Conservation (phyloP, 2,888 invertebrate species). For the Chalcosyrphus nemorum region DNA sequence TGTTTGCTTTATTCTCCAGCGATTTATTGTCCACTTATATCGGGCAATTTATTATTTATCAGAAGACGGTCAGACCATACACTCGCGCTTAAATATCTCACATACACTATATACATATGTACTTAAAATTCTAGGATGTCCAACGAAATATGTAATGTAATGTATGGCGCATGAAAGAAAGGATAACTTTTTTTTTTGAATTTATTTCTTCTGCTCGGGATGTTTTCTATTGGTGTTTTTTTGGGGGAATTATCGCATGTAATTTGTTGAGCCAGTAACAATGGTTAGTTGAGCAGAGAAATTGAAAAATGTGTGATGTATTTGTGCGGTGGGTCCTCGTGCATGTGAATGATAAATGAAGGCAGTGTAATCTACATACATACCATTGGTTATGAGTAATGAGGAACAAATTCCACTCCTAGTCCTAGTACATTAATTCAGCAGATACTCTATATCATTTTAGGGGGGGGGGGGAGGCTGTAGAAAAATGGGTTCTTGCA, state of each 20-base stretch:
- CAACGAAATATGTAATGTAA: background rate
- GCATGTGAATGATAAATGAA: too few relatives aligned
- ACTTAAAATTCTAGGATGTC: background rate
- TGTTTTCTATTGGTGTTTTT: background rate
- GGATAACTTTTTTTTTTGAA: constrained; percentile 10
- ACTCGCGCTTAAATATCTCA: background rate
- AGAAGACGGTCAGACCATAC: constrained; percentile 31
- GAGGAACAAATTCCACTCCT: too few relatives aligned
- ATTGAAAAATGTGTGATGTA: background rate
- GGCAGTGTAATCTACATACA: too few relatives aligned
- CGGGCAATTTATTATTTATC: constrained; percentile 50
- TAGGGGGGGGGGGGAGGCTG: too few relatives aligned
- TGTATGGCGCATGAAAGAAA: background rate
- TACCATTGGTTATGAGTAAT: too few relatives aligned
- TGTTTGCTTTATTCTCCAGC: constrained; percentile 8
- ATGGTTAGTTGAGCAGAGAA: background rate
- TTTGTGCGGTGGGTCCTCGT: too few relatives aligned
- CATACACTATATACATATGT: background rate
- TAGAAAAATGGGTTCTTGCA: too few relatives aligned
- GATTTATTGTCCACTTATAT: constrained; percentile 53
- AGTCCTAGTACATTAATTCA: too few relatives aligned
- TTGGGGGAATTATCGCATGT: constrained; percentile 7
- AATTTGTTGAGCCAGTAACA: constrained; percentile 5
- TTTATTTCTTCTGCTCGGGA: background rate
- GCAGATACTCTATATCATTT: too few relatives aligned